A percentile compares a stretch with the other conserved stretches of the same genome.
phyloP scores from a whole-genome alignment of 2,113 vertebrate species.

The Syngnathus typhle region DNA sequence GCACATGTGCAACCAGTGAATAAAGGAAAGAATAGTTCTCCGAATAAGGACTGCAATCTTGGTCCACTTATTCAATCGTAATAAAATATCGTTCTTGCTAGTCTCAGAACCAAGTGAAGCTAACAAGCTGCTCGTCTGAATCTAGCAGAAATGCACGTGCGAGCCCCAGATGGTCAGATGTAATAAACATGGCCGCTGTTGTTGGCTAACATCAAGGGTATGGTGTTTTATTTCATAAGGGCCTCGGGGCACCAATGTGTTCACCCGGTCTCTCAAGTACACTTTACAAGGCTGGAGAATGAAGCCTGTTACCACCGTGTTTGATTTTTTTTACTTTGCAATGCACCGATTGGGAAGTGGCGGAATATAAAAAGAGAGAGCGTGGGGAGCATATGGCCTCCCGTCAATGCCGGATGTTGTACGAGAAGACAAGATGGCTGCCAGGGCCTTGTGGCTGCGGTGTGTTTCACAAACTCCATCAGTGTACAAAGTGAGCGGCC shows the following conservation, averaged over 20 bases:
- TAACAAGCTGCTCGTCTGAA: constrained; percentile 35
- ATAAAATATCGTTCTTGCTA: constrained; percentile 20
- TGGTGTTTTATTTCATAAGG: constrained; percentile 59
- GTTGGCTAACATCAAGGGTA: constrained; percentile 48
- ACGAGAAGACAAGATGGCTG: constrained; percentile 57
- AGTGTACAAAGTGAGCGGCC: constrained; percentile 43
- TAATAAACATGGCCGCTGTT: constrained; percentile 58
- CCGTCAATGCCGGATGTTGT: constrained; percentile 65
- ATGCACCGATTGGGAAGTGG: constrained; percentile 16
- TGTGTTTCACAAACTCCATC: constrained; percentile 35
- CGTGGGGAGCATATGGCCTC: constrained; percentile 42
- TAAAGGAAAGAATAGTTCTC: constrained; percentile 9
- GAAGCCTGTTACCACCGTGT: constrained; percentile 50
- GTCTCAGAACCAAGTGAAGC: constrained; percentile 24
- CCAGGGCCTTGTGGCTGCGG: constrained; percentile 50
- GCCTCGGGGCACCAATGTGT: constrained; percentile 52
- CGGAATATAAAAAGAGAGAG: constrained; percentile 28
- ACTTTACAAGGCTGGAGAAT: constrained; percentile 45
- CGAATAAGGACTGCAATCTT: background rate
- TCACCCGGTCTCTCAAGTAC: constrained; percentile 49
- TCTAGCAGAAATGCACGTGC: constrained; percentile 56
- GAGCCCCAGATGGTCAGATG: constrained; percentile 65
- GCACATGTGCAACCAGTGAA: constrained; percentile 45
- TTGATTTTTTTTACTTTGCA: constrained; percentile 37
- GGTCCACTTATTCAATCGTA: constrained; percentile 3